phyloP scores from a whole-genome alignment of 1,140 invertebrate species.

The Trinorchestia longiramus region DNA sequence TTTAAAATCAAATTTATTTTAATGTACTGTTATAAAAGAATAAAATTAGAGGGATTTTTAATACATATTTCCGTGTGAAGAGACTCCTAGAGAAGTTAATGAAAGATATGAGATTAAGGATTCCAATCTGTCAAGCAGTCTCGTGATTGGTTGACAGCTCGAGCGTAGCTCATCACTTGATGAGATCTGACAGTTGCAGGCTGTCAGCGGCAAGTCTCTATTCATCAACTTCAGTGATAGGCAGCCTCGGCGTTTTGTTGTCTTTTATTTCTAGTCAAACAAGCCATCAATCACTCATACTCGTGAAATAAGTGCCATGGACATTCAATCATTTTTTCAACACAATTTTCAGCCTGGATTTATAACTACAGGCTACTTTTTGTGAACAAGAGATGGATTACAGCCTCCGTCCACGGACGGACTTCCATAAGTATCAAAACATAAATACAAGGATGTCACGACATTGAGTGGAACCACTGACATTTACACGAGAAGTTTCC shows the following conservation, averaged over 20 bases:
- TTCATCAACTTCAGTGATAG: background rate
- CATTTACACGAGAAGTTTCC: background rate
- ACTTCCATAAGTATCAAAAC: background rate
- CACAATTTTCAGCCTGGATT: background rate
- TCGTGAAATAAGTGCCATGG: background rate
- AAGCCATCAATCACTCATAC: background rate
- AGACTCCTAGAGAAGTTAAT: background rate
- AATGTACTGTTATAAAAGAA: background rate
- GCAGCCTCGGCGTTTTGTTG: background rate
- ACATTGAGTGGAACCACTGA: background rate
- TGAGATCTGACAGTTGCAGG: constrained; percentile 42
- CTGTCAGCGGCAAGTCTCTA: constrained; percentile 19
- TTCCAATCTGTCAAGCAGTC: background rate
- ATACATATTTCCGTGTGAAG: background rate
- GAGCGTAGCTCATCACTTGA: constrained; percentile 37
- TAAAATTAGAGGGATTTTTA: background rate
- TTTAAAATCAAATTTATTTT: background rate
- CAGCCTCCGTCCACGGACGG: background rate
- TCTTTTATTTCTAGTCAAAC: background rate
- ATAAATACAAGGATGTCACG: background rate
- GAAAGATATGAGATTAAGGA: background rate
- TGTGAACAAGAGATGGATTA: background rate
- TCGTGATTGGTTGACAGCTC: constrained; percentile 39
- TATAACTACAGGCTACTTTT: background rate
- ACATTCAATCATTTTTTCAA: background rate